Percentiles rank a stretch among this genome's conserved stretches.
phyloP scores from a whole-genome alignment of 2,888 invertebrate species.

The Leptinotarsa tumamoca region DNA sequence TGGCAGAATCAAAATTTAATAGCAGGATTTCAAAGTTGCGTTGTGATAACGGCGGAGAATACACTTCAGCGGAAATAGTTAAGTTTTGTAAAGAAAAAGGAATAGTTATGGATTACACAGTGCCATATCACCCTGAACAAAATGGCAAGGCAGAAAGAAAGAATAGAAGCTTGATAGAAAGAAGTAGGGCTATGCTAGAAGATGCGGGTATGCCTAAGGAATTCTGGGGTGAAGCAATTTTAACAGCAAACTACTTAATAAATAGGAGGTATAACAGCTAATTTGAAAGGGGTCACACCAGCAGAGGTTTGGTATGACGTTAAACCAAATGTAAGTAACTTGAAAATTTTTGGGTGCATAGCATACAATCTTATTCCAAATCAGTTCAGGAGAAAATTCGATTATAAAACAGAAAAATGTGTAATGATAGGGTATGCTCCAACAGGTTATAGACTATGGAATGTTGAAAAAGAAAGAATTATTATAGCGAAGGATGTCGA shows the following conservation, averaged over 20 bases:
- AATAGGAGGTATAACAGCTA: constrained; percentile 10
- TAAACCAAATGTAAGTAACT: constrained; percentile 27
- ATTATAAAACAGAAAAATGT: constrained; percentile 38
- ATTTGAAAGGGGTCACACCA: constrained; percentile 3
- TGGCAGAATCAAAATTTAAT: constrained; percentile 13
- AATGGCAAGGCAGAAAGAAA: constrained; percentile 28
- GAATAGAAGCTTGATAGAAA: constrained; percentile 17
- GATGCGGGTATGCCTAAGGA: constrained; percentile 11
- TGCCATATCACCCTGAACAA: constrained; percentile 3
- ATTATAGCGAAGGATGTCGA: constrained; percentile 40
- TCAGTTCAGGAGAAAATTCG: constrained; percentile 23
- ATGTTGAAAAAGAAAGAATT: constrained; percentile 32
- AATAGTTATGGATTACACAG: background rate
- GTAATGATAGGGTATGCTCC: constrained; percentile 39
- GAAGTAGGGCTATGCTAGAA: constrained; percentile 6
- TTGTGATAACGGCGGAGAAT: constrained; percentile 25
- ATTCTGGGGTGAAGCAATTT: constrained; percentile 19
- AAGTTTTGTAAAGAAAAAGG: constrained; percentile 20
- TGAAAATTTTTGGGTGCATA: constrained; percentile 8
- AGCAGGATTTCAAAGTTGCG: background rate
- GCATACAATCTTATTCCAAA: constrained; percentile 27
- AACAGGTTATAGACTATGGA: constrained; percentile 42
- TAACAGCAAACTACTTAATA: constrained; percentile 6
- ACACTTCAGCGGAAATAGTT: constrained; percentile 19
- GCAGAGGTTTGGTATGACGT: constrained; percentile 24